Conservation (phyloP, 2,797 vertebrate species). For the Sebastes diaconus region DNA sequence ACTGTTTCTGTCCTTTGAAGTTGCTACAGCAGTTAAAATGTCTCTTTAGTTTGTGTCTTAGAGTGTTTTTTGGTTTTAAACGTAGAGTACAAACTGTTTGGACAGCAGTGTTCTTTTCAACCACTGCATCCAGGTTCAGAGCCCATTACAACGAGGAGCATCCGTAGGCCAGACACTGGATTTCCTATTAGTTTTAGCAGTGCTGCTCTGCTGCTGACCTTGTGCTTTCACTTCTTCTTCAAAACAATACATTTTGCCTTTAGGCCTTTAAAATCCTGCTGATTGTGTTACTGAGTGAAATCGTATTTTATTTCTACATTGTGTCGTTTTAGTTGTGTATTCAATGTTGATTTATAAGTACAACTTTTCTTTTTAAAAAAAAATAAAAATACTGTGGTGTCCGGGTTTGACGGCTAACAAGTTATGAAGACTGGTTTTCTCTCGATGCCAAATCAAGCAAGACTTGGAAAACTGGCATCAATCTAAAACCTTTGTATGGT, state of each 20-base stretch:
- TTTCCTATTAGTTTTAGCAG: not conserved
- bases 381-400: not conserved
- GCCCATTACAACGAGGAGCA: not conserved
- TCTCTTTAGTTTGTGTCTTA: not conserved
- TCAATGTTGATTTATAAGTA: not conserved
- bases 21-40: not conserved
- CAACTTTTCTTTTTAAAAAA: not conserved
- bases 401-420: not conserved
- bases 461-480: not conserved
- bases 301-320: not conserved
- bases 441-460: not conserved
- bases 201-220: conserved; percentile 4
- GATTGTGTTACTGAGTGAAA: not conserved
- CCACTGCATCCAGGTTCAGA: not conserved
- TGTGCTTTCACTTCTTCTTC: conserved; percentile 1
- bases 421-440: not conserved
- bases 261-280: not conserved
- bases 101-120: not conserved
- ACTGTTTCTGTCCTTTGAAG: not conserved
- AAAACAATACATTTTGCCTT: not conserved
- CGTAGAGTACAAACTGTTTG: not conserved
- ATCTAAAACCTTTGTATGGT: not conserved
- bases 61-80: not conserved
- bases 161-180: not conserved
- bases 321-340: not conserved